Conservation (phyloP, 1,140 invertebrate genomes). For the Drosophila rufa region DNA sequence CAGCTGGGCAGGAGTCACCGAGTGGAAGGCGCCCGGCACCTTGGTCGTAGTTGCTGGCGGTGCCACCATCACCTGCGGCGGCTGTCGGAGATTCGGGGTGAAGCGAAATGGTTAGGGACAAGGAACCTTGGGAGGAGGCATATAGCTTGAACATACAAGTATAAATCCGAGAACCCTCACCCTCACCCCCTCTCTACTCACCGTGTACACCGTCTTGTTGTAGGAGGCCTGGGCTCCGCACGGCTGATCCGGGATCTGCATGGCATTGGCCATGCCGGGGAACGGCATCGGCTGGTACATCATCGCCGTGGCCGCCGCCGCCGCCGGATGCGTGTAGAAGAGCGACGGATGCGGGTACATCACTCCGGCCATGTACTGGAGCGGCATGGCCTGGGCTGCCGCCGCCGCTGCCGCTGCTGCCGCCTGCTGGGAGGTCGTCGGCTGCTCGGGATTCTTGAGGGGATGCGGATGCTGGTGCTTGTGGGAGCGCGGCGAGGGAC, state of each 20-base stretch:
- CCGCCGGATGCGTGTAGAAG: conserved; percentile 79
- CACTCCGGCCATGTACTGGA: conserved; percentile 87
- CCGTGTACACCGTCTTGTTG: conserved; percentile 60
- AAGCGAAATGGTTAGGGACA: not conserved
- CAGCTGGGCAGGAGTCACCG: conserved; percentile 72
- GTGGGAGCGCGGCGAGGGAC: conserved; percentile 11
- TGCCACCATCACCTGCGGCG: conserved; percentile 55
- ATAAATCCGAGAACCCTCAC: no score
- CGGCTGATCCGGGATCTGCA: conserved; percentile 57
- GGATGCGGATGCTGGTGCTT: conserved; percentile 2
- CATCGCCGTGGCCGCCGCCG: conserved; percentile 73
- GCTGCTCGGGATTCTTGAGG: conserved; percentile 41
- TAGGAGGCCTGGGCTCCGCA: conserved; percentile 21
- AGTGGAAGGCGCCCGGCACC: conserved; percentile 73
- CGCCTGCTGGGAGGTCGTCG: conserved; percentile 64
- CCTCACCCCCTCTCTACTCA: conserved; percentile 3
- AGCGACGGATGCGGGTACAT: conserved; percentile 86
- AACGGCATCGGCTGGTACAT: conserved; percentile 82
- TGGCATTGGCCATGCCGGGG: conserved; percentile 57
- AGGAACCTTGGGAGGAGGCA: not conserved
- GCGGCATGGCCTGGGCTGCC: conserved; percentile 47
- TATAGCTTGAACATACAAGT: no score
- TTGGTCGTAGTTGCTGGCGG: conserved; percentile 39
- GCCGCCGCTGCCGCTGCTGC: conserved; percentile 44
- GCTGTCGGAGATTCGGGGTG: conserved; percentile 17